Percentiles rank a stretch among this genome's conserved stretches.
Conservation (phyloP, 1,140 invertebrate species). For the Brachionus manjavacas region DNA sequence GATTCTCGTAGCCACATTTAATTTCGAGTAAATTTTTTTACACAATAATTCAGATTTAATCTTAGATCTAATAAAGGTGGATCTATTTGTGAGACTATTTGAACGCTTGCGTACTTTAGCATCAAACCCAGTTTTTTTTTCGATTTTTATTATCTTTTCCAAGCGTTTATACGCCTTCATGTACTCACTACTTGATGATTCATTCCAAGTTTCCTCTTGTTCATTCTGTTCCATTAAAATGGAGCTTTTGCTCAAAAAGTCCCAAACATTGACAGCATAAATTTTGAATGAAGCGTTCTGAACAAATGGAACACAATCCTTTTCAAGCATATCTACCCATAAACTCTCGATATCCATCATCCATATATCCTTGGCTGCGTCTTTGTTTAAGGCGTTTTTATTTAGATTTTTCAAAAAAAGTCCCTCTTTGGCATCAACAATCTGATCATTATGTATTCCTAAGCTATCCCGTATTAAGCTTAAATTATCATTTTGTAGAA, state of each 20-base stretch:
- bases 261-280: conserved; percentile 7
- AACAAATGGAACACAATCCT: conserved; percentile 1
- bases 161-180: neutral
- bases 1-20: conserved; percentile 3
- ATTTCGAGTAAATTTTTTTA: conserved; percentile 25
- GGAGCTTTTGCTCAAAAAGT: neutral
- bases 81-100: neutral
- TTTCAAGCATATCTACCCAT: conserved; percentile 26
- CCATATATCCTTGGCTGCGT: neutral
- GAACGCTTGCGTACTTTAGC: neutral
- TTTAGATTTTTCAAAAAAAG: conserved; percentile 33
- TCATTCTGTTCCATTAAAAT: neutral
- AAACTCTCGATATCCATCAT: neutral
- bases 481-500: neutral
- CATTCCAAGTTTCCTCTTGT: neutral
- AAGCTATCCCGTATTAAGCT: neutral
- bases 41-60: neutral
- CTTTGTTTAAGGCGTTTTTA: conserved; percentile 17
- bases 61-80: neutral
- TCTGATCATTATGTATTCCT: neutral
- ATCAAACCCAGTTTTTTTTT: neutral
- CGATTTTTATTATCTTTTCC: neutral
- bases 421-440: neutral
- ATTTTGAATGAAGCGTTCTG: neutral
- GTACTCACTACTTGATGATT: neutral